phyloP scores from a whole-genome alignment of 2,797 vertebrate genomes.

The Buphagus erythrorhynchus region DNA sequence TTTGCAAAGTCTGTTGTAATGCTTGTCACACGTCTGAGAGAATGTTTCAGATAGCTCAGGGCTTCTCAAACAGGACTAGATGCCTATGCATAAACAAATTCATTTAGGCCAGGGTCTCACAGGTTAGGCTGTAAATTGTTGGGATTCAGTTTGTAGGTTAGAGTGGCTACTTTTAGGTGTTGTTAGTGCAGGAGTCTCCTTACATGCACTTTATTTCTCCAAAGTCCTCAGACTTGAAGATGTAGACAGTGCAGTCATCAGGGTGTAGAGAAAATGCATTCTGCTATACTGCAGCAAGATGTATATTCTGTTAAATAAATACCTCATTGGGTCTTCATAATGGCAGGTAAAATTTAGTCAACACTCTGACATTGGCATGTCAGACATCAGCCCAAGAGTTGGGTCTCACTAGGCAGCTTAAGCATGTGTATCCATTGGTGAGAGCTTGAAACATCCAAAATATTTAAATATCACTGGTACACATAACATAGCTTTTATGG shows the following conservation, averaged over 20 bases:
- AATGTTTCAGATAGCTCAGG: not conserved
- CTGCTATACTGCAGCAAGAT: not conserved
- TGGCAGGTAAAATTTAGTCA: not conserved
- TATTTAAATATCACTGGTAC: not conserved
- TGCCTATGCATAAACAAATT: rapidly evolving
- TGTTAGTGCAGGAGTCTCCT: not conserved
- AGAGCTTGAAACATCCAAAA: not conserved
- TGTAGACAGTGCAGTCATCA: not conserved
- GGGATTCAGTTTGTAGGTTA: not conserved
- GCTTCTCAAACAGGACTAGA: not conserved
- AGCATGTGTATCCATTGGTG: rapidly evolving
- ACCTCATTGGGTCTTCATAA: not conserved
- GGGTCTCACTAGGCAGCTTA: not conserved
- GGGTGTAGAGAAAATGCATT: not conserved
- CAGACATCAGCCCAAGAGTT: not conserved
- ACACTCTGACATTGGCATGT: rapidly evolving
- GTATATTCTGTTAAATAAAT: not conserved
- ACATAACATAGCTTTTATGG: not conserved
- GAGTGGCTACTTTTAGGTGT: not conserved
- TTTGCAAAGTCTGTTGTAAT: not conserved
- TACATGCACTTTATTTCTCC: not conserved
- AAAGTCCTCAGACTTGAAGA: not conserved
- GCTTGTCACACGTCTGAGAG: rapidly evolving
- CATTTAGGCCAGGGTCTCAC: not conserved
- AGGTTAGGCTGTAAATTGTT: not conserved